Evolutionary conservation across 1,140 invertebrate species (phyloP).

Genomic region (Aradophagus sp.): DNA sequence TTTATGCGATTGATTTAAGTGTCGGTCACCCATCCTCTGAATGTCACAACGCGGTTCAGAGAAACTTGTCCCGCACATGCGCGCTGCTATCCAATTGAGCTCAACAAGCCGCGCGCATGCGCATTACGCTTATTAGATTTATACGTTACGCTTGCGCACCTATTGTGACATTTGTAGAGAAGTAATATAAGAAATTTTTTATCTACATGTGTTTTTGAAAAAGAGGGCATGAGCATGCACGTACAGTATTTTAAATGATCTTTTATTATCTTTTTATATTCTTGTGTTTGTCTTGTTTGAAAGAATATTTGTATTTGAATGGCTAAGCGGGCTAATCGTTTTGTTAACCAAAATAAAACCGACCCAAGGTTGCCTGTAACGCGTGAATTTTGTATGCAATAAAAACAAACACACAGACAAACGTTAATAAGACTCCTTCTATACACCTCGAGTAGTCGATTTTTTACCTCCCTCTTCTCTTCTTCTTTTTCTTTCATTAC

Average conservation of each 20-base stretch:
- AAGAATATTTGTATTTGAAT: no score
- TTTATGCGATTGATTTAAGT: conserved; percentile 8
- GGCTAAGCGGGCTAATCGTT: conserved; percentile 34
- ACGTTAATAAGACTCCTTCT: conserved; percentile 61
- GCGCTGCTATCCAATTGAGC: no score
- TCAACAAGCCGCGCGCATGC: no score
- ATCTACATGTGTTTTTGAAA: conserved; percentile 2
- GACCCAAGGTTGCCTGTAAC: conserved; percentile 49
- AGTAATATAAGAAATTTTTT: neutral
- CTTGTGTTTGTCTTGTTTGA: conserved; percentile 4
- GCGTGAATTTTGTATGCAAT: conserved; percentile 64
- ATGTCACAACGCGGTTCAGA: conserved; percentile 7
- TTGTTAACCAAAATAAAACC: no score
- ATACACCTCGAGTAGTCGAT: conserved; percentile 58
- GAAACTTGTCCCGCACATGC: no score
- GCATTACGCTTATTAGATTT: no score
- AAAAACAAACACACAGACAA: conserved; percentile 63
- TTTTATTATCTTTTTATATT: no score
- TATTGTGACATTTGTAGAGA: neutral
- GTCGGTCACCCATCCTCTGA: neutral
- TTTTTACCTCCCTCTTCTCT: conserved; percentile 44
- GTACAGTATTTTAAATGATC: no score
- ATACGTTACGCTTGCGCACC: no score
- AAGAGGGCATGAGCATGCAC: conserved; percentile 61
- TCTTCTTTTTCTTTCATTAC: conserved; percentile 2